These are phyloP conservation scores for Dendrolimus houi DNA, from an alignment of 2,888 invertebrate species.

Conservation along the genomic window DNA sequence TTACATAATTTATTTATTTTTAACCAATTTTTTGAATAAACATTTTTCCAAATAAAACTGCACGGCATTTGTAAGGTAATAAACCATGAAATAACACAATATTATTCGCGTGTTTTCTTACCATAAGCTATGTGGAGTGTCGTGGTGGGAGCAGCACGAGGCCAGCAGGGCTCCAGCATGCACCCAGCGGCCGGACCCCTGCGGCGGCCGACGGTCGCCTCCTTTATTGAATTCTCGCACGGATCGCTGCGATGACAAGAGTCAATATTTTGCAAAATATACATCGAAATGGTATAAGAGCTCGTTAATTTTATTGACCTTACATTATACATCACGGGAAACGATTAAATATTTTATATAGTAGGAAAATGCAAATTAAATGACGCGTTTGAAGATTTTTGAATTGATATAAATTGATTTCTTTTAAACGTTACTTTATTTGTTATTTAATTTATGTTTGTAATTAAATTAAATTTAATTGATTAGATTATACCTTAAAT, in stretches of 20 bases:
- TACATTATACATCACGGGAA: conserved; percentile 6
- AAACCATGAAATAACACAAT: conserved; percentile 6
- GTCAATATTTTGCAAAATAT: conserved; percentile 34
- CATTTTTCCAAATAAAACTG: too few species aligned
- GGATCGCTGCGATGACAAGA: conserved; percentile 39
- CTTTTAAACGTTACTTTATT: background rate
- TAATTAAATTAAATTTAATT: too few species aligned
- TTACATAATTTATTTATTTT: too few species aligned
- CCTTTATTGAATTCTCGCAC: conserved; percentile 63
- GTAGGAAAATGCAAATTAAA: too few species aligned
- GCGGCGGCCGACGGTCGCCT: conserved; percentile 29
- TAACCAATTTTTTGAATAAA: too few species aligned
- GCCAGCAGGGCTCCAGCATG: conserved; percentile 38
- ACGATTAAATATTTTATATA: too few species aligned
- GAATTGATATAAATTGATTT: background rate
- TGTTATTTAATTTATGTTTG: too few species aligned
- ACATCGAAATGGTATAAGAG: conserved; percentile 9
- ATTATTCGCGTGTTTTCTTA: conserved; percentile 58
- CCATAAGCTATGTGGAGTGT: conserved; percentile 46
- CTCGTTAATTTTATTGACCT: conserved; percentile 20
- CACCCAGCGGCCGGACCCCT: conserved; percentile 54
- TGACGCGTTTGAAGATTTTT: too few species aligned
- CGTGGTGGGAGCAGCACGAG: conserved; percentile 41
- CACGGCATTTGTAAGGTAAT: background rate
- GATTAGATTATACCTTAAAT: too few species aligned